Percentiles rank a stretch among this genome's conserved stretches.
Evolutionary conservation across 2,888 invertebrate species (phyloP).

Genomic region (Amblyjoppa fuscipennis): DNA sequence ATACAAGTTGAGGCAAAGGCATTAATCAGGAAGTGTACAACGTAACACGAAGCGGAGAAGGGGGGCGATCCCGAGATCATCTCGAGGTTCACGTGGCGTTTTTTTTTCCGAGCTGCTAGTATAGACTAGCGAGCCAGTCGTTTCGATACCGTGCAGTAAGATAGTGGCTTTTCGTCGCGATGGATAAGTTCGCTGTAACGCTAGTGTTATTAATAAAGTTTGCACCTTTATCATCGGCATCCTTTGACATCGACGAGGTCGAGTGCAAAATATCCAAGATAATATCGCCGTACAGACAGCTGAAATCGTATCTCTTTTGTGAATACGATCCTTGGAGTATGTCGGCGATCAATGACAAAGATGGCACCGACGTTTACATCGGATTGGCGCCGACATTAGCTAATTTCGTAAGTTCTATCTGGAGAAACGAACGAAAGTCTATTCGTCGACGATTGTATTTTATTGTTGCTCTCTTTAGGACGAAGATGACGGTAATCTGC

Average conservation of each 20-base stretch:
- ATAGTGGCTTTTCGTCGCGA: not conserved
- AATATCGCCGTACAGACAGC: slow-evolving; percentile 57
- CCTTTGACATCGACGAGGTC: not conserved
- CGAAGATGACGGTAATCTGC: not conserved
- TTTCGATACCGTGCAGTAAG: slow-evolving; percentile 29
- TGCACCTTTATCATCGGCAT: slow-evolving; percentile 11
- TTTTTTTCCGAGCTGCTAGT: not conserved
- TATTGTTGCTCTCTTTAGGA: not conserved
- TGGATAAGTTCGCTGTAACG: slow-evolving; percentile 4
- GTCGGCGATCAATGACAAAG: slow-evolving; percentile 65
- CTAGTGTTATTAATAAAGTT: slow-evolving; percentile 2
- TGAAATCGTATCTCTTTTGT: slow-evolving; percentile 86
- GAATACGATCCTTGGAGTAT: slow-evolving; percentile 83
- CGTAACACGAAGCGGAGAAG: not conserved
- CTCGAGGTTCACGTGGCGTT: slow-evolving; percentile 65
- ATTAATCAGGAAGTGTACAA: not conserved
- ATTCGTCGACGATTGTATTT: no score
- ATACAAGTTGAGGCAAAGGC: not conserved
- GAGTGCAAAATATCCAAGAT: not conserved
- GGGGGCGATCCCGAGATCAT: not conserved
- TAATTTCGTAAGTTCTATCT: not conserved
- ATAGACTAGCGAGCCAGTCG: slow-evolving; percentile 54
- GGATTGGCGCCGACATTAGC: not conserved
- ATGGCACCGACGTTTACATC: not conserved
- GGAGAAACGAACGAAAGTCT: not conserved